Evolutionary conservation across 2,888 invertebrate genomes (phyloP), one percentile per base, ranked within the genome.

Genomic region (Gryllus longicercus): DNA sequence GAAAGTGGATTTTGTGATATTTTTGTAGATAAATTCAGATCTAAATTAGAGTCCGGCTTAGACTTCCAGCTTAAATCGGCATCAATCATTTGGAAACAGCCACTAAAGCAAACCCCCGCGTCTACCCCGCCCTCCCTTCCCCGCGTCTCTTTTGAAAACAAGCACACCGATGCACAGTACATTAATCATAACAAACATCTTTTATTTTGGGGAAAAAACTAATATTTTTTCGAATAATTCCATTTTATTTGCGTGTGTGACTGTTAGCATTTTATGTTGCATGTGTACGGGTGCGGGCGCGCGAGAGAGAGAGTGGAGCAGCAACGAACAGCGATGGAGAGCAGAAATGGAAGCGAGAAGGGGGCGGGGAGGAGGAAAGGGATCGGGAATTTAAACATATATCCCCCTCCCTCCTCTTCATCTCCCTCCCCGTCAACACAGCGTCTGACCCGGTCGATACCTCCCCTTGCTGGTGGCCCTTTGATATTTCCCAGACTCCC

Each of bases 1-100:
- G 63, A 63, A 63, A 63, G 63, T 63, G 63, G 63, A 63, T 63
- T 63, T 63, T 63, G 63, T 63, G 63, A 63, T 63, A 63, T 63
- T 63, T 63, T 63, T 63, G 63, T 63, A 63, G 63, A 63, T 63
- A 63, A 63, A 63, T 63, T 63, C 63, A 63, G 63, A 63, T 63
- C 63, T 63, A 63, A 63, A 63, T 63, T 63, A 63, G 63, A 63
- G 63, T 63, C 63, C 63, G 63, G 63, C 63, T 63, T 63, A 63
- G 63, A 63, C 63, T 63, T 63, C 38, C 63, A 63, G 63, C 63
- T 63, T 63, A 63, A 63, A 63, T 63, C 63, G 63, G 63, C 63
- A 63, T 63, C 63, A 63, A 63, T 63, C 63, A 63, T 63, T 63
- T 63, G 63, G 63, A 63, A 63, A 63, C 63, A 63, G 63, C 63